Conservation (phyloP, 2,888 invertebrate genomes). For the Bimastos eiseni region DNA sequence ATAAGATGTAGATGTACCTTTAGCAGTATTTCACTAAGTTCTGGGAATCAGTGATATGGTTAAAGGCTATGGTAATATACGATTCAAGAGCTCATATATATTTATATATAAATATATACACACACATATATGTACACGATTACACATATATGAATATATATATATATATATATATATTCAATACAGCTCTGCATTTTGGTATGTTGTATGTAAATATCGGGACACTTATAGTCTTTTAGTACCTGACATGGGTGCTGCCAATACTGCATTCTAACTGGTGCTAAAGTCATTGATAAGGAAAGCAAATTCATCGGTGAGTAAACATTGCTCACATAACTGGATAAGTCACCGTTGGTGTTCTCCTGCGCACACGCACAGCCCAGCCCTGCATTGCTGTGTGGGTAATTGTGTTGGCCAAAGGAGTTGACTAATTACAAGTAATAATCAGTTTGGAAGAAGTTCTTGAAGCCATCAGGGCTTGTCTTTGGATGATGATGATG, state of each 20-base stretch:
- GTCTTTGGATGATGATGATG: background rate
- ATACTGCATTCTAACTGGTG: background rate
- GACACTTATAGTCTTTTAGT: background rate
- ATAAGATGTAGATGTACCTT: too few relatives aligned
- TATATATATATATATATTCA: background rate
- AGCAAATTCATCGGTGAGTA: background rate
- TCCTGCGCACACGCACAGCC: background rate
- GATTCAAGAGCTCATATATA: background rate
- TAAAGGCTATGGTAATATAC: background rate
- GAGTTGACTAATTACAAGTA: background rate
- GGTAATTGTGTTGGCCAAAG: background rate
- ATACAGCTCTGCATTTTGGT: background rate
- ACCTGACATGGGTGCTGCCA: background rate
- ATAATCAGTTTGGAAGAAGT: background rate
- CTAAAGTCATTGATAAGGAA: background rate
- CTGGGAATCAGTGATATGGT: background rate
- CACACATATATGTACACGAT: too few relatives aligned
- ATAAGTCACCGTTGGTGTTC: background rate
- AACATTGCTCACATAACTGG: background rate
- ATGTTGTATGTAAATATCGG: background rate
- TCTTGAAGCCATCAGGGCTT: background rate
- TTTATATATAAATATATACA: background rate
- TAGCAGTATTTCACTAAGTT: too few relatives aligned
- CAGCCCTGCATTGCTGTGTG: background rate
- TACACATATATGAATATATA: background rate